Conservation (phyloP, 2,113 vertebrate species). For the Anarhynchus alexandrinus region DNA sequence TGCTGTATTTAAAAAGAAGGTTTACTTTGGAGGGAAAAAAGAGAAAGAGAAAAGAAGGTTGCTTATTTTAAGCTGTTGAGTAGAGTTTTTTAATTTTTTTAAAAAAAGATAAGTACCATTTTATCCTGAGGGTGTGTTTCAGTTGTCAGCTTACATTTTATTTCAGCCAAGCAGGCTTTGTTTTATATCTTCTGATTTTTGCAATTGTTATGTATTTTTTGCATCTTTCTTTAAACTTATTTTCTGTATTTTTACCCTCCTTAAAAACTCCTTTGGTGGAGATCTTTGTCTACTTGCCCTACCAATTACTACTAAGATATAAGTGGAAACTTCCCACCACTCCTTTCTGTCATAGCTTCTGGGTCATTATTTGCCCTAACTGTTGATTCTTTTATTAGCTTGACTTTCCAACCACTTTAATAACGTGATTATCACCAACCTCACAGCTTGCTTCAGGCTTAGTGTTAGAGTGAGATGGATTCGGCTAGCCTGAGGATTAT, state of each 20-base stretch:
- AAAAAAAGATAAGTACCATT: not conserved
- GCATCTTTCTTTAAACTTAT: not conserved
- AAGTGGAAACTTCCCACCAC: not conserved
- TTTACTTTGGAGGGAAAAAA: not conserved
- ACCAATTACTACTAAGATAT: not conserved
- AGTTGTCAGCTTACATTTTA: not conserved
- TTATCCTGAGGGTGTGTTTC: not conserved
- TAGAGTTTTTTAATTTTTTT: not conserved
- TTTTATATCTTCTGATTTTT: not conserved
- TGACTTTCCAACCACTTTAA: constrained; percentile 2
- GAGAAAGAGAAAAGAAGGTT: not conserved
- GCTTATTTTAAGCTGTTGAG: not conserved
- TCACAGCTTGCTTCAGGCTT: constrained; percentile 14
- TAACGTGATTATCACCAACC: not conserved
- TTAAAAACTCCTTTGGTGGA: not conserved
- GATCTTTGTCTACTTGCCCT: not conserved
- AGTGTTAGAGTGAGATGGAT: not conserved
- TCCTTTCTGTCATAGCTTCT: not conserved
- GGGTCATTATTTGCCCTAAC: not conserved
- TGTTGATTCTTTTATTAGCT: constrained; percentile 10
- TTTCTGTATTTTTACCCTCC: not conserved
- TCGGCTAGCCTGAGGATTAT: not conserved
- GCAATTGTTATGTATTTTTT: not conserved
- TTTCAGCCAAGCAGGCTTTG: not conserved
- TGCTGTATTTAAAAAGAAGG: not conserved